phyloP scores from a whole-genome alignment of 2,113 vertebrate species.

The Scolopax mira region DNA sequence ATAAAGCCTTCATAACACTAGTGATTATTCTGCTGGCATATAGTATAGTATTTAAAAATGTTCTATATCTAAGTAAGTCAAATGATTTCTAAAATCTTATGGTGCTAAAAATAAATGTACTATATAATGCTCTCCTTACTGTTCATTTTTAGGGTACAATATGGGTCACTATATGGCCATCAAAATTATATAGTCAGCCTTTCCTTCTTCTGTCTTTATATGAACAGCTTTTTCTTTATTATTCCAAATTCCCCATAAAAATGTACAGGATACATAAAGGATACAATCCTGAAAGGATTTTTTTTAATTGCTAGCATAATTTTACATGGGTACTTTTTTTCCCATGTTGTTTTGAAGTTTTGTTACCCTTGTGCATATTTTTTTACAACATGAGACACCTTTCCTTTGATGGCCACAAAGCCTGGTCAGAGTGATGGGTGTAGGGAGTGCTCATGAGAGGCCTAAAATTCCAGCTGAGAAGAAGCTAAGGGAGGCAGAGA shows the following conservation, averaged over 20 bases:
- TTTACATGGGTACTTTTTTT: background rate
- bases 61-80: background rate
- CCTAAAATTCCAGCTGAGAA: background rate
- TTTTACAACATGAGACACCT: background rate
- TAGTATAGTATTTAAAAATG: background rate
- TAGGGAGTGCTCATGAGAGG: rapidly evolving
- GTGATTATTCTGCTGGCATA: background rate
- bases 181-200: background rate
- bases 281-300: background rate
- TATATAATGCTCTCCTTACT: background rate
- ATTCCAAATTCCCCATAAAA: background rate
- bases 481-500: background rate
- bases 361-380: background rate
- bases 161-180: background rate
- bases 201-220: background rate
- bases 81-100: background rate
- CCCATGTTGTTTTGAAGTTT: background rate
- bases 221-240: background rate
- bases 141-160: background rate
- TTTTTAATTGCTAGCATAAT: background rate
- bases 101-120: background rate
- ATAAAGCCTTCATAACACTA: background rate
- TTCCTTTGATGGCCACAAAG: rapidly evolving
- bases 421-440: no score
- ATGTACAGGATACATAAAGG: no score